These are phyloP conservation scores for Tipula vernalis DNA, from an alignment of 2,888 invertebrate genomes.

Conservation along the genomic window DNA sequence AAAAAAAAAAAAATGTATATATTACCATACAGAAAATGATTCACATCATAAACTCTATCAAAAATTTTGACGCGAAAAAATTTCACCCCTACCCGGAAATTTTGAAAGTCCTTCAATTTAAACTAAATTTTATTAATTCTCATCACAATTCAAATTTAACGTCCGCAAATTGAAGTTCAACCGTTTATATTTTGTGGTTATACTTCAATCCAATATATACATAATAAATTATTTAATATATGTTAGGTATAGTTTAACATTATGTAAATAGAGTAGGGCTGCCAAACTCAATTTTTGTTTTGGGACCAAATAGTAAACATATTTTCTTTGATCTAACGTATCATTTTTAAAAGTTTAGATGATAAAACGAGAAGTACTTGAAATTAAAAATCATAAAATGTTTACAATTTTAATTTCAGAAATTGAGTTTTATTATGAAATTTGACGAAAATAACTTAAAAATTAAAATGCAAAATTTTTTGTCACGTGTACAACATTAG, in stretches of 20 bases:
- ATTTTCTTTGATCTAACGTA: too few species aligned
- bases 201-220: background rate
- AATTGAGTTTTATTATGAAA: too few species aligned
- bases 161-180: background rate
- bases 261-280: background rate
- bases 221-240: background rate
- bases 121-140: background rate
- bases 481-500: too few species aligned
- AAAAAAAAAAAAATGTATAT: background rate
- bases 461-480: too few species aligned
- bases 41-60: background rate
- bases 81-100: background rate
- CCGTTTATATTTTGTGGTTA: background rate
- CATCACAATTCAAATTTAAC: background rate
- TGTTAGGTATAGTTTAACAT: background rate
- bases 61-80: background rate
- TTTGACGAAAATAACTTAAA: too few species aligned
- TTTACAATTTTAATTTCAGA: too few species aligned
- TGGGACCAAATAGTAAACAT: too few species aligned
- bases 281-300: background rate
- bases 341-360: too few species aligned
- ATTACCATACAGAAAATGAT: background rate
- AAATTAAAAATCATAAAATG: too few species aligned
- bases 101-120: background rate
- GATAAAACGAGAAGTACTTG: too few species aligned